Evolutionary conservation across 2,888 invertebrate species (phyloP), one percentile per base, ranked within the genome.

Genomic region (Tipula confusa): DNA sequence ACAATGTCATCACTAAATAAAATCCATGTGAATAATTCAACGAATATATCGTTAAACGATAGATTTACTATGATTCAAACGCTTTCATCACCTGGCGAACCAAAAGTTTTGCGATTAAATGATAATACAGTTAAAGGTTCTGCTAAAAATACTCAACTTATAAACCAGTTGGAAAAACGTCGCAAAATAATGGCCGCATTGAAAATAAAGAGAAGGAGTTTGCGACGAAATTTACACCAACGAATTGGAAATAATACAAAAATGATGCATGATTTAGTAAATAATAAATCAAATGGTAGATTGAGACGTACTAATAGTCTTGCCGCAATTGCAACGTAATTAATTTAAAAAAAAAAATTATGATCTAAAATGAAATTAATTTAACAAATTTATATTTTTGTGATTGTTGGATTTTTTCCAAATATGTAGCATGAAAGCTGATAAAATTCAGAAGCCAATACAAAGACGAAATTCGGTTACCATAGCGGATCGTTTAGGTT

Each of bases 341-440:
- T 28, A 84, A 84, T 83, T 84, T n/a, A n/a, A n/a, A 83, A 85
- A 85, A 82, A 31, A 15, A 82, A 33, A 82, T 18, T 80, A 15
- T 80, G 64, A 64, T 24, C 64, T 64, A 64, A 64, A 64, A 64
- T 64, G 64, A 7, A 64, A 64, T 64, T 64, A 9, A 64, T 64
- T 64, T 64, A 64, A 64, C 64, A 64, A 64, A 29, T 80, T 29
- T 15, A 82, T 33, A 82, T 36, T 33, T 33, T 82, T 82, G 18
- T 82, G 43, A 29, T 83, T 43, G 48, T 83, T 84, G 36, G 48
- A n/a, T n/a, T n/a, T n/a, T n/a, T n/a, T n/a, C n/a, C n/a, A n/a
- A n/a, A n/a, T n/a, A n/a, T n/a, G n/a, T 87, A 89, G 89, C 87
- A 89, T 89, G 89, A 88, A 89, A 86, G 89, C 89, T 85, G 89